These are phyloP conservation scores for Setipinna tenuifilis DNA, from an alignment of 2,797 vertebrate species.

Conservation along the genomic window DNA sequence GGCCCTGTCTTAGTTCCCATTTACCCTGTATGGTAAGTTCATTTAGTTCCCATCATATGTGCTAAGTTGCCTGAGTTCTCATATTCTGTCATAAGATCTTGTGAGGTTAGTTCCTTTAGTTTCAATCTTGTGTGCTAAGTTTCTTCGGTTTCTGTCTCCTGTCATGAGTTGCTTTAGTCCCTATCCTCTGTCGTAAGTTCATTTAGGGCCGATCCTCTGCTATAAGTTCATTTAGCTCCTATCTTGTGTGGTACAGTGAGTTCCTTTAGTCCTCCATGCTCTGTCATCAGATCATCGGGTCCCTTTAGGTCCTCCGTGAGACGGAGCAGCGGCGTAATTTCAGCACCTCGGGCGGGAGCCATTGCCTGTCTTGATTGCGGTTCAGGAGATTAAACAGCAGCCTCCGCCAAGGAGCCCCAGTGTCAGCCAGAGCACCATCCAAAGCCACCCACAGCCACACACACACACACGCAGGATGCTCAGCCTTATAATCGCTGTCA, in stretches of 20 bases:
- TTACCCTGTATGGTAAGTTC: no score
- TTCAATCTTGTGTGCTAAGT: neutral
- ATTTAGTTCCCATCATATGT: no score
- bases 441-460: no score
- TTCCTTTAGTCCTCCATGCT: neutral
- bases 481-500: no score
- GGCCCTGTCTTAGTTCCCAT: no score
- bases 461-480: no score
- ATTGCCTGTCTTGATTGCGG: neutral
- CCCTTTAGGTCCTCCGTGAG: neutral
- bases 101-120: no score
- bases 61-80: no score
- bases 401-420: neutral
- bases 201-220: neutral
- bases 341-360: neutral
- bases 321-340: neutral
- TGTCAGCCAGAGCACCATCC: no score
- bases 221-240: neutral
- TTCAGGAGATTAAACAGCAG: neutral
- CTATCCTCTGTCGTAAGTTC: neutral
- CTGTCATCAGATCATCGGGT: no score
- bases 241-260: neutral
- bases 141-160: neutral
- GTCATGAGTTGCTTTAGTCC: neutral
- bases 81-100: no score